phyloP scores from a whole-genome alignment of 2,113 vertebrate species.

The Oreochromis tanganicae region DNA sequence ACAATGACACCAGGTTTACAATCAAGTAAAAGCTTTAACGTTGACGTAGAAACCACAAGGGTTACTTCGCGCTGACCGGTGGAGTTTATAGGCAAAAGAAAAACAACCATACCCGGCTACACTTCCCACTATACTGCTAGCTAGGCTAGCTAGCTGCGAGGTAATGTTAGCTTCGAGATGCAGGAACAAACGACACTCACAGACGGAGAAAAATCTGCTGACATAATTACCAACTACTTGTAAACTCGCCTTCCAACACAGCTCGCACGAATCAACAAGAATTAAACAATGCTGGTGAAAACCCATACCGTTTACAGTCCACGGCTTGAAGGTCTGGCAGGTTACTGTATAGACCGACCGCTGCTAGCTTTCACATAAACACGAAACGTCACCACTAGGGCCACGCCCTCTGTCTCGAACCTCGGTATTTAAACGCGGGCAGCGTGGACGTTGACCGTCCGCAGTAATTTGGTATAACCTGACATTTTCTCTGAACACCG shows the following conservation, averaged over 20 bases:
- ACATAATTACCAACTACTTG: background rate
- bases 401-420: constrained; percentile 22
- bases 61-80: no score
- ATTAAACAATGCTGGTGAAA: background rate
- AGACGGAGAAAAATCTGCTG: background rate
- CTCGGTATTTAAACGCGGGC: background rate
- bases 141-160: background rate
- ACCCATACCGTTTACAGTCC: constrained; percentile 38
- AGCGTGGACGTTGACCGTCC: fast-evolving
- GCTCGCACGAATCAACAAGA: fast-evolving
- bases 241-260: fast-evolving
- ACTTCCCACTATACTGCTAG: background rate
- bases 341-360: background rate
- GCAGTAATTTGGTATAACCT: background rate
- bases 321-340: constrained; percentile 14
- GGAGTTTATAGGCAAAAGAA: background rate
- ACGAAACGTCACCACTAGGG: constrained; percentile 36
- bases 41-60: background rate
- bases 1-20: background rate
- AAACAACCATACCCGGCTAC: background rate
- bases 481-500: fast-evolving
- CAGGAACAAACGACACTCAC: background rate
- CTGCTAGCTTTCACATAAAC: constrained; percentile 53
- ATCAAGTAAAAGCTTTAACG: background rate
- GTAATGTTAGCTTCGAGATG: constrained; percentile 27